These are phyloP conservation scores for Agriopis aurantiaria DNA, from an alignment of 2,888 invertebrate genomes.

Conservation along the genomic window DNA sequence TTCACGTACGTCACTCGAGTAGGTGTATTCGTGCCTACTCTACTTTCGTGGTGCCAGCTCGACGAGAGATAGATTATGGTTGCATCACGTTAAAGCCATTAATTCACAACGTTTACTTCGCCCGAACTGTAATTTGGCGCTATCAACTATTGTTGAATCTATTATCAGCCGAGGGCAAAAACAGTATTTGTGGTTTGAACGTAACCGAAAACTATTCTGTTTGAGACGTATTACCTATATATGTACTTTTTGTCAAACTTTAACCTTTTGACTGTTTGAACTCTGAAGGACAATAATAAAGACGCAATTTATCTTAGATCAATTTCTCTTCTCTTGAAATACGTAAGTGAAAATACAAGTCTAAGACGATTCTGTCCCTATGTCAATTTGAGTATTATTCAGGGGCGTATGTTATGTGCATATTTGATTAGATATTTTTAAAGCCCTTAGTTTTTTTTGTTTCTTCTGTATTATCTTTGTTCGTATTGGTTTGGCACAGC, in stretches of 20 bases:
- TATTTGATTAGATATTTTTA: neutral
- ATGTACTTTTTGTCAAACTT: constrained; percentile 1
- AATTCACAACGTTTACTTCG: constrained; percentile 34
- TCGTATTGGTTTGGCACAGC: neutral
- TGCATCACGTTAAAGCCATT: constrained; percentile 34
- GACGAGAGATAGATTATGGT: constrained; percentile 27
- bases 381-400: constrained; percentile 17
- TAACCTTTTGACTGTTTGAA: constrained; percentile 44
- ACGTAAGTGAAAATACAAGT: constrained; percentile 26
- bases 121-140: constrained; percentile 39
- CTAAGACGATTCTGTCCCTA: constrained; percentile 18
- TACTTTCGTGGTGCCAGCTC: constrained; percentile 15
- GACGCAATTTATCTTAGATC: constrained; percentile 36
- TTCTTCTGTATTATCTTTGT: neutral
- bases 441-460: neutral
- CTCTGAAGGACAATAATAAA: constrained; percentile 39
- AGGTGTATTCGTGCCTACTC: constrained; percentile 7
- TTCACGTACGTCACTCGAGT: constrained; percentile 2
- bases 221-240: constrained; percentile 20
- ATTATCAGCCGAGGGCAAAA: constrained; percentile 34
- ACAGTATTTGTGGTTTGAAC: constrained; percentile 42
- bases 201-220: constrained; percentile 40
- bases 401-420: neutral
- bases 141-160: constrained; percentile 29
- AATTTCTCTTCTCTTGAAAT: constrained; percentile 34